Percentiles rank a stretch among this genome's conserved stretches.
Conservation (phyloP, 2,797 vertebrate genomes). For the Poecilia gillii region DNA sequence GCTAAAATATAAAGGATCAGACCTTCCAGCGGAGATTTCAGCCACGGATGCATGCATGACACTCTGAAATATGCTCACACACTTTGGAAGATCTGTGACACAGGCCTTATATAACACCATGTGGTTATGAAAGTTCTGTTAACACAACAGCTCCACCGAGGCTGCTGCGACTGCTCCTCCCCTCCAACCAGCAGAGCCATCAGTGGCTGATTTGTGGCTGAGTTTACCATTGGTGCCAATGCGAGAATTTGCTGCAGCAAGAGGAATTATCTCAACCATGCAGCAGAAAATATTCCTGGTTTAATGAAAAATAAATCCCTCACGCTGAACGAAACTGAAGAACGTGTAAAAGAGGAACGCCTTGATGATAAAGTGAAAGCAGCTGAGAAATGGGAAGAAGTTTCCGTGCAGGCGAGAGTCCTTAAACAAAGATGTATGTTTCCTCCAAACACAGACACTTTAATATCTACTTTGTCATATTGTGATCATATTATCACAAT, state of each 20-base stretch:
- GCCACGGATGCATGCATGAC: conserved; percentile 41
- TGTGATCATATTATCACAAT: conserved; percentile 20
- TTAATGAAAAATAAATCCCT: conserved; percentile 56
- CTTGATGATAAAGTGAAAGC: conserved; percentile 50
- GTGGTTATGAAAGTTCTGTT: conserved; percentile 54
- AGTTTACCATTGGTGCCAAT: conserved; percentile 5
- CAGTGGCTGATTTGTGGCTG: conserved; percentile 23
- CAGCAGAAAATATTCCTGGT: conserved; percentile 36
- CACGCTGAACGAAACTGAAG: conserved; percentile 46
- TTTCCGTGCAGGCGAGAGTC: conserved; percentile 1
- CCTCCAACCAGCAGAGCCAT: conserved; percentile 23
- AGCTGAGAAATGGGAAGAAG: conserved; percentile 45
- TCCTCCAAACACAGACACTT: conserved; percentile 6
- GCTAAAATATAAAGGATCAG: conserved; percentile 61
- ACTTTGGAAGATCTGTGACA: conserved; percentile 41
- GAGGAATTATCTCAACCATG: conserved; percentile 41
- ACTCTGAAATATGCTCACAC: conserved; percentile 38
- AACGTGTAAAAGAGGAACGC: conserved; percentile 23
- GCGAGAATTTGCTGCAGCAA: conserved; percentile 12
- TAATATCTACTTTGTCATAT: conserved; percentile 22
- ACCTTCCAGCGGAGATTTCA: conserved; percentile 55
- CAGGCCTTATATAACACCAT: conserved; percentile 49
- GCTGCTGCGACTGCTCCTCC: conserved; percentile 10
- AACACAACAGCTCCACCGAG: conserved; percentile 41
- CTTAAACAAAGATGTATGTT: not conserved